A percentile compares a stretch with the other conserved stretches of the same genome.
Conservation (phyloP, 2,113 vertebrate genomes). For the Probosciger aterrimus region DNA sequence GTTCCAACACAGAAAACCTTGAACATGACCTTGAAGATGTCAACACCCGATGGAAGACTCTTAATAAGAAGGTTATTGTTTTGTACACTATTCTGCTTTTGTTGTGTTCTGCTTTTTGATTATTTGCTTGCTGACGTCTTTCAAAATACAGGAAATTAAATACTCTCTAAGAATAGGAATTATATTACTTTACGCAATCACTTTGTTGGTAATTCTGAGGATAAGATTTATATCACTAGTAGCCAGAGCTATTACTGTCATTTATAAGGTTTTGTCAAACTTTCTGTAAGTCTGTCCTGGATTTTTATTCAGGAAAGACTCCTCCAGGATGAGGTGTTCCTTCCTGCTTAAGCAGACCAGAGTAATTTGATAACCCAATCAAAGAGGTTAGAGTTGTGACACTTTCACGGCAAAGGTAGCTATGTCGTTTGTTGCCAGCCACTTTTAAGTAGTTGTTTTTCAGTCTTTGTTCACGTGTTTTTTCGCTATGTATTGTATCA, state of each 20-base stretch:
- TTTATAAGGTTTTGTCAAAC: background rate
- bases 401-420: background rate
- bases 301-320: background rate
- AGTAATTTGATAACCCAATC: background rate
- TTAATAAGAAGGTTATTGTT: slow-evolving; percentile 91
- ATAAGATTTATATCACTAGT: background rate
- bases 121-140: background rate
- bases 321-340: background rate
- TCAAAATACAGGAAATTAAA: slow-evolving; percentile 43
- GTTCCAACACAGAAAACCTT: slow-evolving; percentile 81
- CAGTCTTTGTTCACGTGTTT: background rate
- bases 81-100: background rate
- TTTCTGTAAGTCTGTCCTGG: background rate
- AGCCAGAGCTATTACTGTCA: background rate
- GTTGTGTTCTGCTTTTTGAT: background rate
- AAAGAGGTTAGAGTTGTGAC: background rate
- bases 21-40: slow-evolving; percentile 88
- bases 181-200: background rate
- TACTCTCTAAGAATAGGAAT: background rate
- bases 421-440: background rate
- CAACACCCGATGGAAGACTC: slow-evolving; percentile 90
- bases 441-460: background rate
- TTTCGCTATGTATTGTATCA: background rate
- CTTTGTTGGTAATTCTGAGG: background rate
- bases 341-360: background rate